Base-by-base conservation (phyloP, 2,797 vertebrate genomes). In the Pelobates cultripes region DNA sequence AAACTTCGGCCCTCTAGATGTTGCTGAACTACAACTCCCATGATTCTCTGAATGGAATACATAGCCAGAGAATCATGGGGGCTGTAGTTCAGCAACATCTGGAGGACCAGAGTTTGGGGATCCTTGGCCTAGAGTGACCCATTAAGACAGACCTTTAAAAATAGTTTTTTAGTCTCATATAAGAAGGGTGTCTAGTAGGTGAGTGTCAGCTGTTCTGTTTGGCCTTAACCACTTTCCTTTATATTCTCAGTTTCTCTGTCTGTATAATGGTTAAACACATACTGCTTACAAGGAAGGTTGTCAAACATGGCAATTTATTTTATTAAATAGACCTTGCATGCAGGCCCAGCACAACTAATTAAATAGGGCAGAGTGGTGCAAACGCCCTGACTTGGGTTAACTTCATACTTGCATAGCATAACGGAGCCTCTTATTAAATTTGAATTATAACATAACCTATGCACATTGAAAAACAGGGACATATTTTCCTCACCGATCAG, bases 401-500 rank as follows among this genome's bases (percentile, higher is more conserved):
- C 82, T 53, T 69, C 67, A 43, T 75, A 71, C 77, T 70, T 75
- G 45, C 67, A 75, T 70, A 83, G 75, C 55, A 79, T 69, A 74
- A 67, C 76, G 15, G 45, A 53, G 64, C 76, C 81, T 78, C 81
- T 75, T 78, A 83, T 83, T 83, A 78, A 83, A 78, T 75, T 70
- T 75, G 81, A 78, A 79, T 83, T 75, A 79, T 70, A 70, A 74
- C 67, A 75, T 83, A 83, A 83, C 82, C 66, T 55, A 53, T 8
- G 41, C 67, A 51, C 43, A 73, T 63, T 70, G 66, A 66, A 83
- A 83, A 79, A 66, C 66, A 70, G 42, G 71, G 75, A 75, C 77
- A 75, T 79, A 79, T 83, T 83, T 79, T 73, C 67, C 45, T 79
- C 55, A 75, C 71, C 67, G 55, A 79, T 79, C 77, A 67, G 47